Evolutionary conservation across 1,140 invertebrate species (phyloP).

Genomic region (Helicoverpa armigera): DNA sequence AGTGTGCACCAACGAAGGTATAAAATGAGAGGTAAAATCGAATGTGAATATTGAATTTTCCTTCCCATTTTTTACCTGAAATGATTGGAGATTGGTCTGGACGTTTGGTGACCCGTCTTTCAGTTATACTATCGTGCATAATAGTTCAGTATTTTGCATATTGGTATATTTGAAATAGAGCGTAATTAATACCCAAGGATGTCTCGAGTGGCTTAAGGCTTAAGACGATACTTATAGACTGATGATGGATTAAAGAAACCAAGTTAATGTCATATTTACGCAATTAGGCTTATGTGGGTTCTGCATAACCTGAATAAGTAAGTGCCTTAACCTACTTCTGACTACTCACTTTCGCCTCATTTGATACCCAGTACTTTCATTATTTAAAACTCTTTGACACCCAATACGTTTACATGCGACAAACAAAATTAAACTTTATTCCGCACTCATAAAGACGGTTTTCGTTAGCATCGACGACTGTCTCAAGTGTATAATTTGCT

Average conservation of each 20-base stretch:
- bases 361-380: slow-evolving; percentile 55
- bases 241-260: neutral
- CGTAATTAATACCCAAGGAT: too few species aligned
- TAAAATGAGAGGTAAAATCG: neutral
- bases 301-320: slow-evolving; percentile 19
- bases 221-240: neutral
- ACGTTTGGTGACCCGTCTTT: too few species aligned
- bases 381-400: slow-evolving; percentile 32
- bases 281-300: slow-evolving; percentile 14
- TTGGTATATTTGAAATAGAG: too few species aligned
- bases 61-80: too few species aligned
- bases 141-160: too few species aligned
- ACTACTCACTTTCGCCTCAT: slow-evolving; percentile 53
- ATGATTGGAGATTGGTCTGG: too few species aligned
- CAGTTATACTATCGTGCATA: too few species aligned
- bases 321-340: slow-evolving; percentile 44
- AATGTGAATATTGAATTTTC: too few species aligned
- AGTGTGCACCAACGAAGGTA: neutral
- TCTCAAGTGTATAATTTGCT: slow-evolving; percentile 11
- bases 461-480: neutral
- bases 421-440: neutral
- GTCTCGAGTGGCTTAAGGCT: too few species aligned
- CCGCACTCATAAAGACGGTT: neutral
- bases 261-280: slow-evolving; percentile 12
- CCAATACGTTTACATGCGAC: slow-evolving; percentile 17